Evolutionary conservation across 2,888 invertebrate species (phyloP).

Genomic region (Arrhopalites spinosus): DNA sequence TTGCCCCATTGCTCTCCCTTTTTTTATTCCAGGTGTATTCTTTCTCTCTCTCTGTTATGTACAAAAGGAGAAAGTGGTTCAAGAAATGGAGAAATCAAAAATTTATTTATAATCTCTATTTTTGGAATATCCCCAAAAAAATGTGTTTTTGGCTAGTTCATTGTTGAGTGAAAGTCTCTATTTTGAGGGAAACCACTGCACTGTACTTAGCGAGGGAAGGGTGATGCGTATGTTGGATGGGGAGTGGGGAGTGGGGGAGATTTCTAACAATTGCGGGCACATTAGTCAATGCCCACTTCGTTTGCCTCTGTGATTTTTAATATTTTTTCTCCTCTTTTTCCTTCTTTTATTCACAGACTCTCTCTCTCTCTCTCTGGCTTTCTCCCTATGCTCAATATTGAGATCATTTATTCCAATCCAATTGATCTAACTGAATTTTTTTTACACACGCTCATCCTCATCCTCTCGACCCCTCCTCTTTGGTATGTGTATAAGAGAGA

Average conservation of each 20-base stretch:
- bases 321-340: neutral
- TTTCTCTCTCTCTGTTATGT: neutral
- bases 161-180: slow-evolving; percentile 1
- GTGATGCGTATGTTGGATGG: too few species aligned
- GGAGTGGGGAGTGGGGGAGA: too few species aligned
- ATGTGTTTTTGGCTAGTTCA: neutral
- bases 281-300: too few species aligned
- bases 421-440: neutral
- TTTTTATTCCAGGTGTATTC: neutral
- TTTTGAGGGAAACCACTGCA: too few species aligned
- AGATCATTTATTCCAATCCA: neutral
- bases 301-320: neutral
- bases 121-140: too few species aligned
- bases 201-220: too few species aligned
- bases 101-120: neutral
- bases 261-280: neutral
- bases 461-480: too few species aligned
- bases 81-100: neutral
- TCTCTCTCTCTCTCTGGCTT: neutral
- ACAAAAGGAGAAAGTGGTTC: neutral
- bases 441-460: too few species aligned
- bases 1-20: neutral
- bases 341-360: neutral
- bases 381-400: neutral
- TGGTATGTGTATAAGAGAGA: too few species aligned